These are phyloP conservation scores for Bugulina stolonifera DNA, from an alignment of 2,888 invertebrate species.

Conservation along the genomic window DNA sequence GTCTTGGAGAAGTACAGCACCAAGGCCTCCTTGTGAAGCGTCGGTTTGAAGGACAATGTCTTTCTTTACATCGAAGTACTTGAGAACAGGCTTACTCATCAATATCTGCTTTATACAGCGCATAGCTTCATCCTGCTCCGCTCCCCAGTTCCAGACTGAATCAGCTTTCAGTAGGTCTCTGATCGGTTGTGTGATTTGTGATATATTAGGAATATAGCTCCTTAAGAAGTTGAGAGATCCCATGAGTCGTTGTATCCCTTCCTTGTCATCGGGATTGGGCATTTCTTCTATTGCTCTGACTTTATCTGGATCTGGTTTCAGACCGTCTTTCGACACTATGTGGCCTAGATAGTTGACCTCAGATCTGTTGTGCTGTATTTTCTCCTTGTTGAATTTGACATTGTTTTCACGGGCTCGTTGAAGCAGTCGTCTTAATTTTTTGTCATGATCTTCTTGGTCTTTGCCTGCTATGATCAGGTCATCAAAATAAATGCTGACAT, in stretches of 20 bases:
- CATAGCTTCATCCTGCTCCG: neutral
- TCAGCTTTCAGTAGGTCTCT: neutral
- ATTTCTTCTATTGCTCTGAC: too few species aligned
- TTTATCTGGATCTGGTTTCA: too few species aligned
- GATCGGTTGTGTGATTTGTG: neutral
- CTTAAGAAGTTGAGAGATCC: neutral
- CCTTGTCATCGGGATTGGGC: neutral
- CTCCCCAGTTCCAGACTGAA: neutral
- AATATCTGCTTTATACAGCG: too few species aligned
- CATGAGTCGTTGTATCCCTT: neutral
- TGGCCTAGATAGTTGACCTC: too few species aligned
- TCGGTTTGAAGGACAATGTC: too few species aligned
- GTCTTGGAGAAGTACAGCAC: too few species aligned
- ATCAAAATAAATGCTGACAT: neutral
- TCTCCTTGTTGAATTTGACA: conserved; percentile 5
- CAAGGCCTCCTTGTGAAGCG: too few species aligned
- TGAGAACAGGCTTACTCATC: too few species aligned
- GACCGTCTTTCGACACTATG: neutral
- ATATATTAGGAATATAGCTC: neutral
- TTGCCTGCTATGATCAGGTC: neutral
- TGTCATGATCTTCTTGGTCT: neutral
- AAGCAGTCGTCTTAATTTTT: neutral
- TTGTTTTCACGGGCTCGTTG: neutral
- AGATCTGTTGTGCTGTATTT: too few species aligned
- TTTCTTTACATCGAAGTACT: too few species aligned